Conservation (phyloP, 2,888 invertebrate species). For the Protophormia terraenovae region DNA sequence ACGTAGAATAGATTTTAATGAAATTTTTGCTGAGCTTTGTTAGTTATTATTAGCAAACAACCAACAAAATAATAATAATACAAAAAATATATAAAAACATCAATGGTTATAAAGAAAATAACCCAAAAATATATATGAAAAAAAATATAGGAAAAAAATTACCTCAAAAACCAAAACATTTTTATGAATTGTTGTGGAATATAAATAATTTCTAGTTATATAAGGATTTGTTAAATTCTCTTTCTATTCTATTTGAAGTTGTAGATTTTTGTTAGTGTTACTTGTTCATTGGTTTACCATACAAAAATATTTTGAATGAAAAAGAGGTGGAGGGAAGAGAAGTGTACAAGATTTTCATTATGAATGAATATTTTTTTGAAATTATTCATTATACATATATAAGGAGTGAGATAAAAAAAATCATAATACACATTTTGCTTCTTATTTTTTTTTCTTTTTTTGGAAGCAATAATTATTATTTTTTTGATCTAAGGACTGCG, state of each 20-base stretch:
- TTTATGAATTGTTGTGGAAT: constrained; percentile 18
- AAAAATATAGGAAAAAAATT: no score
- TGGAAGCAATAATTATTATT: no score
- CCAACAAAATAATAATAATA: constrained; percentile 4
- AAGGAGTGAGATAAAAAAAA: no score
- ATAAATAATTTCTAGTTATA: constrained; percentile 5
- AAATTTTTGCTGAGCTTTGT: constrained; percentile 61
- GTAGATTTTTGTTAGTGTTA: constrained; percentile 13
- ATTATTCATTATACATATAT: no score
- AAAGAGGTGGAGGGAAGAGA: no score
- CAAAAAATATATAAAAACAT: not conserved
- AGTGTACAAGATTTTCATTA: no score
- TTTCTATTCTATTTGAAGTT: not conserved
- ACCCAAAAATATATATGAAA: not conserved
- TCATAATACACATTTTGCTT: no score
- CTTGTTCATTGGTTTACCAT: constrained; percentile 32
- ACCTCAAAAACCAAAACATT: constrained; percentile 43
- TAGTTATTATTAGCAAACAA: constrained; percentile 34
- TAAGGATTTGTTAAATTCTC: not conserved
- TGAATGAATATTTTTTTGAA: no score
- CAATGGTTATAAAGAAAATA: not conserved
- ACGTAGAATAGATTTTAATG: constrained; percentile 64
- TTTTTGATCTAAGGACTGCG: no score
- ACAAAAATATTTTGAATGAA: not conserved
- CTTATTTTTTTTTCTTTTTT: no score